phyloP scores from a whole-genome alignment of 2,797 vertebrate genomes.

The Dromococcyx pavoninus region DNA sequence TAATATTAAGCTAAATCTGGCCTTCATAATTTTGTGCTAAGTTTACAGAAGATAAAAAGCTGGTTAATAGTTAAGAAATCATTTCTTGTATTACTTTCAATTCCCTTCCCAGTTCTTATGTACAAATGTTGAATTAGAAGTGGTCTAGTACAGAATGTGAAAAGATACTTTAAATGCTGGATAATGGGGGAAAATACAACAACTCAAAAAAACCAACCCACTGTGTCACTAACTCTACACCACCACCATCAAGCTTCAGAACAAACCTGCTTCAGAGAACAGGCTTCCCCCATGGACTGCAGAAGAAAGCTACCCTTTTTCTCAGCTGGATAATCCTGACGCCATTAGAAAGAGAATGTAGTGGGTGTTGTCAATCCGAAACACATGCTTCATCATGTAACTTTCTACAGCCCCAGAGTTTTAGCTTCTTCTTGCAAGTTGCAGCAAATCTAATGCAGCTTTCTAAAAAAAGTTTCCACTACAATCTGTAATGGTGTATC shows the following conservation, averaged over 20 bases:
- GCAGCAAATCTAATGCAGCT: not conserved
- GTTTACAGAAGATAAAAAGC: not conserved
- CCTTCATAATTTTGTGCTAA: not conserved
- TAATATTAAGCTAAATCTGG: not conserved
- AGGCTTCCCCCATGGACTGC: not conserved
- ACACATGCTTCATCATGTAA: not conserved
- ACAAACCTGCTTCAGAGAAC: not conserved
- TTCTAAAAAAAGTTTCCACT: not conserved
- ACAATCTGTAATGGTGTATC: not conserved
- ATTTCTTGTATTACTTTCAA: not conserved
- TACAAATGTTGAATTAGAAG: not conserved
- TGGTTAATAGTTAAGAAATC: not conserved
- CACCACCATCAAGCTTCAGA: not conserved
- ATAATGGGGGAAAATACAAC: accelerated
- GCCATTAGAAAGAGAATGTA: not conserved
- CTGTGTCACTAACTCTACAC: not conserved
- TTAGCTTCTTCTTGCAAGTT: not conserved
- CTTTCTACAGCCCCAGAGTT: not conserved
- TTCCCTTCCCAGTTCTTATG: not conserved
- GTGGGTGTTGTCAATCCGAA: not conserved
- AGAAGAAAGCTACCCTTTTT: not conserved
- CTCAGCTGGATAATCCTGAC: not conserved
- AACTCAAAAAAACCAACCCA: not conserved
- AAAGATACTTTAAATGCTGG: not conserved
- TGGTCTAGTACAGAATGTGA: not conserved